phyloP scores from a whole-genome alignment of 2,797 vertebrate species.

The Ispidina picta region DNA sequence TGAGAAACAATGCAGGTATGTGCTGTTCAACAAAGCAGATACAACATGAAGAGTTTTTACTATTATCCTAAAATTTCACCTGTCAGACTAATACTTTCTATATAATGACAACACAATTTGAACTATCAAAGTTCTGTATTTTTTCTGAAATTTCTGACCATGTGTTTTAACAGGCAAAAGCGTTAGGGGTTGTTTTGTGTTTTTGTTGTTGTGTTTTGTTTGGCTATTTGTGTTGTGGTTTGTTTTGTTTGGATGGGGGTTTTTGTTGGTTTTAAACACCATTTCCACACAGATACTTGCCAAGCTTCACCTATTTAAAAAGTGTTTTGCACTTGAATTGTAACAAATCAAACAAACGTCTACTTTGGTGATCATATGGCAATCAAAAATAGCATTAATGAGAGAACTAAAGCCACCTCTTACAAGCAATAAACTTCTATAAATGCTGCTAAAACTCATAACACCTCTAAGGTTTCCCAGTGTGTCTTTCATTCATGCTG shows the following conservation, averaged over 20 bases:
- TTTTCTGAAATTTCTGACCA: neutral
- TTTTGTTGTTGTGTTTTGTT: neutral
- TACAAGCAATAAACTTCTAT: neutral
- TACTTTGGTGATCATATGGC: neutral
- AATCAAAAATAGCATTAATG: neutral
- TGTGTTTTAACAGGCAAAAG: neutral
- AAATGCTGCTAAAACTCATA: neutral
- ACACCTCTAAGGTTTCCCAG: neutral
- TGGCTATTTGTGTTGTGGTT: too few species aligned
- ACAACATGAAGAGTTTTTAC: constrained; percentile 22
- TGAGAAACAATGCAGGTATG: constrained; percentile 60
- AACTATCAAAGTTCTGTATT: neutral
- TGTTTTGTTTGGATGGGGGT: too few species aligned
- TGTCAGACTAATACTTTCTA: neutral
- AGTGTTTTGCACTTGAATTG: neutral
- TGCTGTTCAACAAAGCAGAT: constrained; percentile 62
- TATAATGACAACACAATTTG: neutral
- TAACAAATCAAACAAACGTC: neutral
- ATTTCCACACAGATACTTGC: neutral
- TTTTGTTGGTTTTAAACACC: neutral
- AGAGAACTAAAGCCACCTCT: neutral
- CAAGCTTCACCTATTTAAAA: neutral
- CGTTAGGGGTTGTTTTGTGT: neutral
- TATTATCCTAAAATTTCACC: neutral
- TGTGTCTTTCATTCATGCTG: neutral